Conservation (phyloP, 1,140 invertebrate genomes). For the Venustaconcha ellipsiformis region DNA sequence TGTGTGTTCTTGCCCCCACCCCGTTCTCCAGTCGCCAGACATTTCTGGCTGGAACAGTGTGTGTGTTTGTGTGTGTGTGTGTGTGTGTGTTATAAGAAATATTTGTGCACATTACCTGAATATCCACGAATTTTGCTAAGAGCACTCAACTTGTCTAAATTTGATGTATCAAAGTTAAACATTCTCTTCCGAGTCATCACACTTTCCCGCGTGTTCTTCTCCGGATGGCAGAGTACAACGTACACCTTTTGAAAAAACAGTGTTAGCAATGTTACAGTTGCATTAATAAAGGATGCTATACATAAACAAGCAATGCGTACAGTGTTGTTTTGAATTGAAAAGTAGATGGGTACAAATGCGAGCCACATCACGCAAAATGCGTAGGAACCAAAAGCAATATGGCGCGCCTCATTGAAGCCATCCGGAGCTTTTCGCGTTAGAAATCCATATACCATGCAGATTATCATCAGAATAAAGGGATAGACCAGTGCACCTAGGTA, state of each 20-base stretch:
- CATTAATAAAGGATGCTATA: slow-evolving; percentile 81
- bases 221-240: slow-evolving; percentile 78
- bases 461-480: slow-evolving; percentile 78
- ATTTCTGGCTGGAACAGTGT: too few relatives aligned
- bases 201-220: slow-evolving; percentile 73
- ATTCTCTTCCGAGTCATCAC: slow-evolving; percentile 48
- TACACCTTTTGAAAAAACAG: slow-evolving; percentile 83
- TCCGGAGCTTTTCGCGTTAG: slow-evolving; percentile 90
- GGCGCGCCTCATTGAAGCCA: slow-evolving; percentile 92
- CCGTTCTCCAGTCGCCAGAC: too few relatives aligned
- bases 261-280: slow-evolving; percentile 79
- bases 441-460: slow-evolving; percentile 80
- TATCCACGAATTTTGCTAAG: slow-evolving; percentile 19
- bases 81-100: neutral
- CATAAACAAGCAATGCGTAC: slow-evolving; percentile 74
- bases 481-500: slow-evolving; percentile 79
- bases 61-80: neutral
- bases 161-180: slow-evolving; percentile 12
- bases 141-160: slow-evolving; percentile 13
- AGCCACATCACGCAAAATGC: slow-evolving; percentile 83
- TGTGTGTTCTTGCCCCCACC: too few relatives aligned
- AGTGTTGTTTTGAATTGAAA: slow-evolving; percentile 77
- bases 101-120: neutral
- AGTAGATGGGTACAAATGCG: slow-evolving; percentile 79
- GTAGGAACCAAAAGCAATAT: slow-evolving; percentile 95